Percentiles rank a stretch among this genome's conserved stretches.
These are phyloP conservation scores for Drosophila testacea DNA, from an alignment of 2,888 invertebrate species.

Conservation along the genomic window DNA sequence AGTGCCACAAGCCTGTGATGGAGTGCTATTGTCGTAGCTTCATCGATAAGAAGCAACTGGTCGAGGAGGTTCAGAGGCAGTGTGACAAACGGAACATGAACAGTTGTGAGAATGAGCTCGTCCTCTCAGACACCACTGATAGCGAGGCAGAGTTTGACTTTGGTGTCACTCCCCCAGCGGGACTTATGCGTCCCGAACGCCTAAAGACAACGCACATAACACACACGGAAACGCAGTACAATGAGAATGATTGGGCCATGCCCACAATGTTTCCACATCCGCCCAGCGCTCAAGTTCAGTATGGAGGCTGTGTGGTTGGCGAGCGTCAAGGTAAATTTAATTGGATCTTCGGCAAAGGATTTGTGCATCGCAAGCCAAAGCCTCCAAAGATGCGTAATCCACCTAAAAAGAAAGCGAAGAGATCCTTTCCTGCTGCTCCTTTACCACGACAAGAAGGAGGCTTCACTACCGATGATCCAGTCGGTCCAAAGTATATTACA, in stretches of 20 bases:
- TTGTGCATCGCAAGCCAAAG: conserved; percentile 54
- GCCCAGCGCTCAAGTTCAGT: conserved; percentile 74
- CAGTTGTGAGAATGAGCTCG: conserved; percentile 66
- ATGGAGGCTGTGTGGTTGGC: conserved; percentile 73
- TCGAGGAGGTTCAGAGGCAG: conserved; percentile 86
- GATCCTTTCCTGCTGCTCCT: not conserved
- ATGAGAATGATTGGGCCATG: conserved; percentile 86
- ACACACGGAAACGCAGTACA: conserved; percentile 88
- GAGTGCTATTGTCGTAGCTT: conserved; percentile 81
- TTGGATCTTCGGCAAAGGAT: conserved; percentile 67
- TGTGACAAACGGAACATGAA: conserved; percentile 67
- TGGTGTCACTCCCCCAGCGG: conserved; percentile 90
- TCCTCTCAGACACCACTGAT: conserved; percentile 83
- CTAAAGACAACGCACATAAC: conserved; percentile 85
- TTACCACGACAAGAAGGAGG: conserved; percentile 43
- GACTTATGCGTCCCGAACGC: conserved; percentile 88
- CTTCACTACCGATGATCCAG: not conserved
- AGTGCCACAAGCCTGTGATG: conserved; percentile 86
- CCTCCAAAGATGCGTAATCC: conserved; percentile 51
- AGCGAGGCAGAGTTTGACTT: conserved; percentile 89
- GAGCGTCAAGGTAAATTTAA: conserved; percentile 57
- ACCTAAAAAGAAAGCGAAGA: conserved; percentile 39
- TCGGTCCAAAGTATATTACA: not conserved
- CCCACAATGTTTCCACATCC: conserved; percentile 70
- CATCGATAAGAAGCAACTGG: conserved; percentile 85